These are phyloP conservation scores for Diplodus sargus DNA, from an alignment of 2,797 vertebrate species.

Conservation along the genomic window DNA sequence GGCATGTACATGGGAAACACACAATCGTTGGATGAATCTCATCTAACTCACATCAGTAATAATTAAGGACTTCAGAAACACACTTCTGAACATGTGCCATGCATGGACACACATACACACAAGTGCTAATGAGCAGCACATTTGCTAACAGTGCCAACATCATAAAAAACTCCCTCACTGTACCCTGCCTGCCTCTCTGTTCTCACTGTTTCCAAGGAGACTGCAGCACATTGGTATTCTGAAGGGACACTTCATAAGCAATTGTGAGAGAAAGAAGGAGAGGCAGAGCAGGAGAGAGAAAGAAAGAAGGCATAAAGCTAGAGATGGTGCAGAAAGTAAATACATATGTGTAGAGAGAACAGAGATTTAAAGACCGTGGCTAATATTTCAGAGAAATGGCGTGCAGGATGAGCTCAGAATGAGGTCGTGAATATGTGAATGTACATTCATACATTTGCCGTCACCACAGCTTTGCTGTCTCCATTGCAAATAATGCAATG, in stretches of 20 bases:
- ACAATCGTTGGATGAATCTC: slow-evolving; percentile 29
- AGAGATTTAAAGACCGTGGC: neutral
- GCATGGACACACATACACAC: slow-evolving; percentile 24
- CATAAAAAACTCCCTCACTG: slow-evolving; percentile 67
- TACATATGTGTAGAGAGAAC: slow-evolving; percentile 21
- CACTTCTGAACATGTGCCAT: slow-evolving; percentile 50
- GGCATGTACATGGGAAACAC: slow-evolving; percentile 23
- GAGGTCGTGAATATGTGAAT: neutral
- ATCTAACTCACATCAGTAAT: slow-evolving; percentile 20
- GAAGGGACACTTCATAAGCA: slow-evolving; percentile 76
- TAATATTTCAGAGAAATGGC: slow-evolving; percentile 1
- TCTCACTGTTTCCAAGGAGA: slow-evolving; percentile 85
- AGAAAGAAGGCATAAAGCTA: slow-evolving; percentile 41
- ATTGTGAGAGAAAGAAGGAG: slow-evolving; percentile 62
- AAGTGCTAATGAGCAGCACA: slow-evolving; percentile 54
- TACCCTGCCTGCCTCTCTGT: slow-evolving; percentile 63
- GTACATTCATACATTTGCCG: neutral
- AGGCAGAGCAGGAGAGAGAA: neutral
- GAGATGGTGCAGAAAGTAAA: slow-evolving; percentile 43
- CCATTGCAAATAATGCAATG: neutral
- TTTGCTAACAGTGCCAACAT: slow-evolving; percentile 70
- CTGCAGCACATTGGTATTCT: slow-evolving; percentile 81
- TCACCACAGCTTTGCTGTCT: slow-evolving; percentile 2
- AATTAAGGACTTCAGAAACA: slow-evolving; percentile 23
- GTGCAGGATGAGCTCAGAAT: neutral